Evolutionary conservation across 1,140 invertebrate species (phyloP).

Genomic region (Cephus cinctus): DNA sequence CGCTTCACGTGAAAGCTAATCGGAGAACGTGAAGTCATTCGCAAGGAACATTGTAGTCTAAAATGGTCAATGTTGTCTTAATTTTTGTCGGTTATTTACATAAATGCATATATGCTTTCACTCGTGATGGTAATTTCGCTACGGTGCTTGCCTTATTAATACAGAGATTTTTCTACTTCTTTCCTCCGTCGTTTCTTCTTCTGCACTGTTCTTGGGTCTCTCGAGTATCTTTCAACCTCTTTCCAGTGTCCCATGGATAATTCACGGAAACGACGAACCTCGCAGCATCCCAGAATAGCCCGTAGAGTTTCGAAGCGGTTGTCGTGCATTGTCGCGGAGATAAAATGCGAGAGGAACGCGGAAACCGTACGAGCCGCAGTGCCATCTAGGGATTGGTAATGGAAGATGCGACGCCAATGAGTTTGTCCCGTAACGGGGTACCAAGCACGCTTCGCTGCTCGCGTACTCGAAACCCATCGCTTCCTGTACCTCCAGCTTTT

Average conservation of each 20-base stretch:
- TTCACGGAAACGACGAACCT: conserved; percentile 8
- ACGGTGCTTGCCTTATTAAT: no score
- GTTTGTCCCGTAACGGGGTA: conserved; percentile 27
- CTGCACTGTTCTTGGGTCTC: no score
- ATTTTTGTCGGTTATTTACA: no score
- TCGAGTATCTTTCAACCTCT: no score
- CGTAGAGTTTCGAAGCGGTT: background rate
- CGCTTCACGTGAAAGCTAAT: no score
- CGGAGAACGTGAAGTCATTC: no score
- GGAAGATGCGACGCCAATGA: conserved; percentile 24
- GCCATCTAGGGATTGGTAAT: conserved; percentile 4
- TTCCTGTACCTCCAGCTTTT: conserved; percentile 29
- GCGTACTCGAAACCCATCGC: conserved; percentile 31
- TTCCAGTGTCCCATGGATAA: background rate
- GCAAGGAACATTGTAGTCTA: no score
- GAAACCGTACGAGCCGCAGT: conserved; percentile 1
- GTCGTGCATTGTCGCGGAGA: conserved; percentile 3
- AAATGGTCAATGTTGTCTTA: no score
- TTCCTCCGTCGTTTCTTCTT: no score
- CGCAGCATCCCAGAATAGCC: conserved; percentile 3
- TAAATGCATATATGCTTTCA: no score
- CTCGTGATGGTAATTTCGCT: no score
- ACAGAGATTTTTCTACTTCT: no score
- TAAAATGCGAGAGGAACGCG: conserved; percentile 2
- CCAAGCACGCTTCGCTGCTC: conserved; percentile 23